phyloP scores from a whole-genome alignment of 2,113 vertebrate species.

The Anguilla japonica region DNA sequence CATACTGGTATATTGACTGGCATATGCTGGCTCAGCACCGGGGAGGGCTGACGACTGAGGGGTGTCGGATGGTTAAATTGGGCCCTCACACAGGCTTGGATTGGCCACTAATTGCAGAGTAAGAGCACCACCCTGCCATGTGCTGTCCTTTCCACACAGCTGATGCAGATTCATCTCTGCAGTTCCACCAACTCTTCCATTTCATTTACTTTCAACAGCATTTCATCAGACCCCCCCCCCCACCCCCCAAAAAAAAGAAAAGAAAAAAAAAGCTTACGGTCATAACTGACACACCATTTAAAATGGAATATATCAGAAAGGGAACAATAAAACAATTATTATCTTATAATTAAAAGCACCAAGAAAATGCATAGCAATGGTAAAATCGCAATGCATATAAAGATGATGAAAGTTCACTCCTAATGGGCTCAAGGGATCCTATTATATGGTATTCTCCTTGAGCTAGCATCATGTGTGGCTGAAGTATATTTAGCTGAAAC shows the following conservation, averaged over 20 bases:
- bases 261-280: neutral
- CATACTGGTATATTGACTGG: constrained; percentile 53
- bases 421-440: neutral
- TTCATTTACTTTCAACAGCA: neutral
- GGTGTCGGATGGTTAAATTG: constrained; percentile 36
- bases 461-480: neutral
- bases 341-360: neutral
- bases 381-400: neutral
- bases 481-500: neutral
- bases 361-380: neutral
- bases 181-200: neutral
- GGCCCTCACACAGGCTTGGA: constrained; percentile 44
- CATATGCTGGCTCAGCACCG: constrained; percentile 60
- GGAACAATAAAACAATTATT: neutral
- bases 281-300: neutral
- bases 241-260: no score
- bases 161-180: constrained; percentile 39
- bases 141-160: constrained; percentile 43
- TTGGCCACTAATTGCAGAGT: constrained; percentile 63
- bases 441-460: neutral
- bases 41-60: constrained; percentile 41
- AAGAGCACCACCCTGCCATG: constrained; percentile 39
- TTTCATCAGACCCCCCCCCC: neutral
- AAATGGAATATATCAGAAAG: neutral
- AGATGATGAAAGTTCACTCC: neutral